Conservation (phyloP, 2,888 invertebrate species). For the Ennomos quercinarius region DNA sequence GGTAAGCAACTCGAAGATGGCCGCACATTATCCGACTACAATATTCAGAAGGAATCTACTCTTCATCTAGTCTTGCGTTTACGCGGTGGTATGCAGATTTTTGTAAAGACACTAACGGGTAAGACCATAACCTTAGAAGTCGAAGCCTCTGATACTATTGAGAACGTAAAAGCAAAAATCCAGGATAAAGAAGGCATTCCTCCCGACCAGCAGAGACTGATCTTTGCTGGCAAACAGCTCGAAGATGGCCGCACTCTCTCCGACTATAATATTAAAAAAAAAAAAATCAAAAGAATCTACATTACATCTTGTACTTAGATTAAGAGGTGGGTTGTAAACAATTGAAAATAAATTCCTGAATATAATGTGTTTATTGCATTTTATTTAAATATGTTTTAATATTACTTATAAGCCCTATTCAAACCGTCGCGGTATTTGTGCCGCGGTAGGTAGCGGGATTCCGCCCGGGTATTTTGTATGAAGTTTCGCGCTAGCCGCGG, state of each 20-base stretch:
- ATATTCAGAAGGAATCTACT: slow-evolving; percentile 38
- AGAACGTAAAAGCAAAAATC: slow-evolving; percentile 16
- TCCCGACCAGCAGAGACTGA: slow-evolving; percentile 26
- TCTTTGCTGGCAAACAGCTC: background rate
- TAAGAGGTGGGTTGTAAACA: slow-evolving; percentile 36
- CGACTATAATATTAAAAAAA: slow-evolving; percentile 30
- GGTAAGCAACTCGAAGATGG: too few relatives aligned
- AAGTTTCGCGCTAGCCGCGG: too few relatives aligned
- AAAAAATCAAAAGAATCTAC: slow-evolving; percentile 31
- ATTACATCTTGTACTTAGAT: slow-evolving; percentile 36
- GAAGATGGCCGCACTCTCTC: background rate
- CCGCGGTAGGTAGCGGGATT: too few relatives aligned
- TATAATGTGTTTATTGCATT: slow-evolving; percentile 1
- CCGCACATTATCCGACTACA: slow-evolving; percentile 41
- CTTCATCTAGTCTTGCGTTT: slow-evolving; percentile 35
- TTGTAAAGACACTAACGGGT: slow-evolving; percentile 30
- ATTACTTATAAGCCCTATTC: too few relatives aligned
- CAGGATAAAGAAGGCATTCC: slow-evolving; percentile 20
- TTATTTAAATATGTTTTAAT: too few relatives aligned
- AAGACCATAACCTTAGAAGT: slow-evolving; percentile 33
- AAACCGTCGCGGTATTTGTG: too few relatives aligned
- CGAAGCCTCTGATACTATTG: slow-evolving; percentile 16
- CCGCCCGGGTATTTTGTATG: too few relatives aligned
- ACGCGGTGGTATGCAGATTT: slow-evolving; percentile 37
- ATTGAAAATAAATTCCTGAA: slow-evolving; percentile 17